These are phyloP conservation scores for Trypoxylus dichotomus DNA, from an alignment of 1,140 invertebrate genomes.

Conservation along the genomic window DNA sequence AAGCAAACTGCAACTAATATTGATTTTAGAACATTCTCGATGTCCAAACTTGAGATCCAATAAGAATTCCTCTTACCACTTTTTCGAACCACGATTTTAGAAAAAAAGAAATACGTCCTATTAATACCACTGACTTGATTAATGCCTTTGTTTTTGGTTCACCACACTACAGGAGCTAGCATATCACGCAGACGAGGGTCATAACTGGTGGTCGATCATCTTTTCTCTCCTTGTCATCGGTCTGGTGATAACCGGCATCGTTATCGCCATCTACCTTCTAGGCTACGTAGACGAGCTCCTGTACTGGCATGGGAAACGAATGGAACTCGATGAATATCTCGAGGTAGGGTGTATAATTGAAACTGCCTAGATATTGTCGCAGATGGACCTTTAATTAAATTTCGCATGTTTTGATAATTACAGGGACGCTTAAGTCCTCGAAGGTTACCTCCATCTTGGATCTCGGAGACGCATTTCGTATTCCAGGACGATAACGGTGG, in stretches of 20 bases:
- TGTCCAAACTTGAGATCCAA: too few relatives aligned
- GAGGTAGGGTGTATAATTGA: conserved; percentile 56
- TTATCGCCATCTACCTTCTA: conserved; percentile 81
- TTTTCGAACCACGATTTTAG: too few relatives aligned
- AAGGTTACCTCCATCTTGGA: conserved; percentile 75
- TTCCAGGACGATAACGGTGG: conserved; percentile 83
- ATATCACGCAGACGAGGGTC: conserved; percentile 71
- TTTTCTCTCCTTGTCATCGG: conserved; percentile 83
- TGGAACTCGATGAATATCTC: conserved; percentile 79
- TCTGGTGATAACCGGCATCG: conserved; percentile 80
- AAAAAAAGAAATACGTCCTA: too few relatives aligned
- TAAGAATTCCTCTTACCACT: too few relatives aligned
- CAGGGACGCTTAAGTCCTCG: conserved; percentile 73
- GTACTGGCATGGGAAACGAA: conserved; percentile 80
- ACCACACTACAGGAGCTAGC: conserved; percentile 62
- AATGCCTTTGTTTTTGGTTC: neutral
- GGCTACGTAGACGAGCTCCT: conserved; percentile 86
- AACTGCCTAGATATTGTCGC: neutral
- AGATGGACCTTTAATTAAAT: neutral
- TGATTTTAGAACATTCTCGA: too few relatives aligned
- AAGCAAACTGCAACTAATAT: too few relatives aligned
- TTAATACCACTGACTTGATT: too few relatives aligned
- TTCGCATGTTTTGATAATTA: neutral
- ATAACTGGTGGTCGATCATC: conserved; percentile 85
- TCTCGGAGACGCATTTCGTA: conserved; percentile 75